A percentile compares a stretch with the other conserved stretches of the same genome.
phyloP scores from a whole-genome alignment of 2,888 invertebrate species.

The Leptinotarsa rubiginosa region DNA sequence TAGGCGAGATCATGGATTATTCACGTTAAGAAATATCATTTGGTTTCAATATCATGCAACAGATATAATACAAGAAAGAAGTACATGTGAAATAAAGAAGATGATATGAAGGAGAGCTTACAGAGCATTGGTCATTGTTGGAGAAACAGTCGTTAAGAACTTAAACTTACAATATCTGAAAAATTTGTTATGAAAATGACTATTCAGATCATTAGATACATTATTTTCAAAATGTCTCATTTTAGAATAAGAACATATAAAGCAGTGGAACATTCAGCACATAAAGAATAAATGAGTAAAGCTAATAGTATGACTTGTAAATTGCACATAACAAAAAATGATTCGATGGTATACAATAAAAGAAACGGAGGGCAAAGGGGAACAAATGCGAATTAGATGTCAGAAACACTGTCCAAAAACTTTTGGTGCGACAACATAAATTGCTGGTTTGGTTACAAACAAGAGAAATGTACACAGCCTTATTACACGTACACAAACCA shows the following conservation, averaged over 20 bases:
- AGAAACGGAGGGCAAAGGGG: slow-evolving; percentile 33
- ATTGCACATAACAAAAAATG: slow-evolving; percentile 43
- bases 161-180: neutral
- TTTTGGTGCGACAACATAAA: slow-evolving; percentile 47
- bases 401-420: slow-evolving; percentile 46
- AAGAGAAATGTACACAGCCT: slow-evolving; percentile 66
- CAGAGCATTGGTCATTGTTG: slow-evolving; percentile 6
- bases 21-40: slow-evolving; percentile 8
- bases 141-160: neutral
- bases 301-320: slow-evolving; percentile 38
- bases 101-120: slow-evolving; percentile 7
- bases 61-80: neutral
- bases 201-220: slow-evolving; percentile 6
- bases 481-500: slow-evolving; percentile 67
- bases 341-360: slow-evolving; percentile 5
- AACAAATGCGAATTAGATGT: slow-evolving; percentile 46
- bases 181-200: neutral
- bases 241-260: slow-evolving; percentile 26
- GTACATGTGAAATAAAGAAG: slow-evolving; percentile 11
- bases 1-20: slow-evolving; percentile 21
- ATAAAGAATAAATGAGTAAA: slow-evolving; percentile 36
- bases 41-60: neutral
- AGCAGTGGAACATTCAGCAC: slow-evolving; percentile 46
- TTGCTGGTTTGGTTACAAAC: slow-evolving; percentile 60
- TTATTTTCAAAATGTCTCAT: slow-evolving; percentile 9